Base-by-base conservation (phyloP, 1,140 invertebrate species). In the Lycorma delicatula region DNA sequence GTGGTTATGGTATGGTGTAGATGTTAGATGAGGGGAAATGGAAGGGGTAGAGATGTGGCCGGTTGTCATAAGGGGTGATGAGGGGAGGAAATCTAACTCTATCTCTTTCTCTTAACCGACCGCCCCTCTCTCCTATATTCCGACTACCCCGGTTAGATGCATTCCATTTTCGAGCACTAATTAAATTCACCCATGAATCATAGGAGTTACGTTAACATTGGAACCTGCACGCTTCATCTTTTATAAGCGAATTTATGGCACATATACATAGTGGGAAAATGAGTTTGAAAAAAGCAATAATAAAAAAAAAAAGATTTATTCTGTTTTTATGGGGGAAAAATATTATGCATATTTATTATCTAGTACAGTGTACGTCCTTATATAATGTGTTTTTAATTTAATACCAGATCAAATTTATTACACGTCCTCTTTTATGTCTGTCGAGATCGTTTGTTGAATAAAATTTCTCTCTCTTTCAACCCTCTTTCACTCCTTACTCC, bases 1-100 rank as follows among this genome's bases (percentile, higher is more conserved):
- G 38, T n/a, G 38, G 52, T 12, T 34, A 48, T 36, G 41, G 23
- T 54, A 46, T 53, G 31, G 36, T n/a, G 34, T 25, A 20, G 11
- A 1, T 12, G 46, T n/a, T 54, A 11, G 23, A 34, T 50, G n/a
- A 34, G 16, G 13, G 11, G 9, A 54, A 34, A 23, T 44, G 46
- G 56, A 61, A 54, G 53, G 55, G 51, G 53, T 54, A 36, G 54
- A 58, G 56, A 53, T 36, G 29, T 53, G 52, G 36, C n/a, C 7
- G 47, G 26, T 12, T 13, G 36, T 31, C 13, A 16, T 16, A 26
- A 51, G 49, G 49, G 28, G 23, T 44, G 11, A n/a, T n/a, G n/a
- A n/a, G n/a, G n/a, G n/a, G n/a, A n/a, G n/a, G n/a, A n/a, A n/a
- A n/a, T n/a, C n/a, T n/a, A n/a, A n/a, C n/a, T n/a, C n/a, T n/a